Evolutionary conservation across 2,888 invertebrate genomes (phyloP).

Genomic region (Drosophila quasianomalipes): DNA sequence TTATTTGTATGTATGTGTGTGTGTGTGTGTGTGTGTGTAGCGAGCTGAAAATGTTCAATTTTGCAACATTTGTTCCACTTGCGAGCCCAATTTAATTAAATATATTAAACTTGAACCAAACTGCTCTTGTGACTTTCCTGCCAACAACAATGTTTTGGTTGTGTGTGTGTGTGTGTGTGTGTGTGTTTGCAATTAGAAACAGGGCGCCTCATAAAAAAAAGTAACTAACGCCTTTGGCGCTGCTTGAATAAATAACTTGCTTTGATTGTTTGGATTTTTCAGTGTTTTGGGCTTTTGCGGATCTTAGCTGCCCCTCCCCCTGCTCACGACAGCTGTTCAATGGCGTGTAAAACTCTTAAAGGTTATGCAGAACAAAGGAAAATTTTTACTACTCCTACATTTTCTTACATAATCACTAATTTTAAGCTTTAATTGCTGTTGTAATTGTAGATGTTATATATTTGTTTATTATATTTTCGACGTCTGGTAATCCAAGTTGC

Average conservation of each 20-base stretch:
- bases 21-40: slow-evolving; percentile 11
- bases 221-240: slow-evolving; percentile 17
- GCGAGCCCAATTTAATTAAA: slow-evolving; percentile 49
- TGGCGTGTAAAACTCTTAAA: slow-evolving; percentile 7
- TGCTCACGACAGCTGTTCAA: slow-evolving; percentile 14
- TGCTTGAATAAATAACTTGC: slow-evolving; percentile 32
- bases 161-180: background rate
- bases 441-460: background rate
- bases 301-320: background rate
- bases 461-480: background rate
- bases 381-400: background rate
- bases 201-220: slow-evolving; percentile 16
- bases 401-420: background rate
- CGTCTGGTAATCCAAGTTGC: background rate
- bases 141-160: slow-evolving; percentile 8
- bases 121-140: slow-evolving; percentile 31
- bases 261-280: slow-evolving; percentile 55
- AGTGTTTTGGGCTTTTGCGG: background rate
- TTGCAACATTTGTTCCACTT: slow-evolving; percentile 46
- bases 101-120: slow-evolving; percentile 24
- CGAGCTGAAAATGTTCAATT: slow-evolving; percentile 28
- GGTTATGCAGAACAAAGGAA: background rate
- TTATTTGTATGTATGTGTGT: slow-evolving; percentile 11
- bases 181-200: slow-evolving; percentile 30
- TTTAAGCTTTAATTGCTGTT: background rate